A percentile compares a stretch with the other conserved stretches of the same genome.
phyloP scores from a whole-genome alignment of 2,797 vertebrate species.

The Sebastes wilsoni region DNA sequence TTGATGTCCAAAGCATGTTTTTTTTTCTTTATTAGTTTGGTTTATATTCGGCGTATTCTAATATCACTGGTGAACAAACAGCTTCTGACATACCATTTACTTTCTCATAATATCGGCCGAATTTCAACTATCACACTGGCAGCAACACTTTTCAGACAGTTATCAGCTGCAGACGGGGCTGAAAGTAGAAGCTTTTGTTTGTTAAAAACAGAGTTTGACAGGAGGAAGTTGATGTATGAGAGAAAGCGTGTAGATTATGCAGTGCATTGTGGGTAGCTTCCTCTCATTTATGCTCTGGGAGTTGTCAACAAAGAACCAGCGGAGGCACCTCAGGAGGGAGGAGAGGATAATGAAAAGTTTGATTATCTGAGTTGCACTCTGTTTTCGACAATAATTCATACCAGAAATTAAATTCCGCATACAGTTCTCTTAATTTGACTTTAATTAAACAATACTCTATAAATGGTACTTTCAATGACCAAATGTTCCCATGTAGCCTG shows the following conservation, averaged over 20 bases:
- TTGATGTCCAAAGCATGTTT: neutral
- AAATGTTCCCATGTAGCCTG: constrained; percentile 89
- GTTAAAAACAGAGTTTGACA: neutral
- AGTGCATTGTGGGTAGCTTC: constrained; percentile 72
- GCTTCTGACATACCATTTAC: neutral
- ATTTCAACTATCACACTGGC: neutral
- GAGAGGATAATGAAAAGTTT: constrained; percentile 93
- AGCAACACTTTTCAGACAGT: neutral
- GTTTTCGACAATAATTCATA: constrained; percentile 91
- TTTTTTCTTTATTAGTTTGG: neutral
- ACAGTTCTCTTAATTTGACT: constrained; percentile 94
- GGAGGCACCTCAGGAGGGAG: constrained; percentile 86
- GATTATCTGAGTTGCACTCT: constrained; percentile 89
- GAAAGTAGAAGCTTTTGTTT: constrained; percentile 13
- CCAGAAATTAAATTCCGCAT: constrained; percentile 92
- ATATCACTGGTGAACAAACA: neutral
- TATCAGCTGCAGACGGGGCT: constrained; percentile 21
- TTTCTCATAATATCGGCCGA: neutral
- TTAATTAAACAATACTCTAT: constrained; percentile 97
- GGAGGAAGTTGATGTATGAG: constrained; percentile 33
- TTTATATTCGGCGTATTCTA: neutral
- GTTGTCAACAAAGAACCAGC: constrained; percentile 75
- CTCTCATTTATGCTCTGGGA: constrained; percentile 64
- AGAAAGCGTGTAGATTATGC: constrained; percentile 22
- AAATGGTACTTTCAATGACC: constrained; percentile 93